These are phyloP conservation scores for Leucania comma DNA, from an alignment of 2,888 invertebrate genomes.

Conservation along the genomic window DNA sequence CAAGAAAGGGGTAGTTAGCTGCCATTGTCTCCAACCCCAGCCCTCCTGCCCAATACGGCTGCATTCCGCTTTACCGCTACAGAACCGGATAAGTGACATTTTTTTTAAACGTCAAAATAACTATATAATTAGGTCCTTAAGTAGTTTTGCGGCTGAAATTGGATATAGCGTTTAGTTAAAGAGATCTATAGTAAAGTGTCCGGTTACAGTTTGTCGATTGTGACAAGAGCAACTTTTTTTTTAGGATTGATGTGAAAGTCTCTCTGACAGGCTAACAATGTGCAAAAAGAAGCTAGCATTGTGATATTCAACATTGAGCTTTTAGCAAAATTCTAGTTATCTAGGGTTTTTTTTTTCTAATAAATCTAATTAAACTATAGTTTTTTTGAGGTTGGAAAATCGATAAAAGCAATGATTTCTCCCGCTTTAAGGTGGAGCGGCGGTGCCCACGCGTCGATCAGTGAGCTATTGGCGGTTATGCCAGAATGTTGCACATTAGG, in stretches of 20 bases:
- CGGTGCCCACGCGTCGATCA: too few species aligned
- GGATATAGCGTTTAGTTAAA: slow-evolving; percentile 53
- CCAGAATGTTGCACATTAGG: too few species aligned
- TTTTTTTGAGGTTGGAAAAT: neutral
- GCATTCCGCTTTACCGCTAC: slow-evolving; percentile 64
- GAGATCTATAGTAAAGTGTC: slow-evolving; percentile 19
- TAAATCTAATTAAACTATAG: neutral
- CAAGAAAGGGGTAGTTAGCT: slow-evolving; percentile 91
- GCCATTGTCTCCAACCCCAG: slow-evolving; percentile 87
- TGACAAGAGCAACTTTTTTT: neutral
- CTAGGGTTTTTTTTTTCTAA: neutral
- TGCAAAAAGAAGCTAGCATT: neutral
- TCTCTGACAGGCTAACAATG: neutral
- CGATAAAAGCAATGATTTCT: too few species aligned
- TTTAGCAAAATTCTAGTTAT: neutral
- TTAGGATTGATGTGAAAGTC: neutral
- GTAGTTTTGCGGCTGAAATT: slow-evolving; percentile 64
- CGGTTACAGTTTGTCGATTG: slow-evolving; percentile 14
- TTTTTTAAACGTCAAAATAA: slow-evolving; percentile 68
- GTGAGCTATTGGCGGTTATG: too few species aligned
- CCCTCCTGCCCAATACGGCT: slow-evolving; percentile 81
- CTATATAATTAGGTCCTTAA: slow-evolving; percentile 66
- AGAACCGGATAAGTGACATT: slow-evolving; percentile 77
- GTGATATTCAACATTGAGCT: neutral
- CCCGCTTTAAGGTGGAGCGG: too few species aligned